Percentiles rank a stretch among this genome's conserved stretches.
phyloP scores from a whole-genome alignment of 2,797 vertebrate species.

The Liasis olivaceus region DNA sequence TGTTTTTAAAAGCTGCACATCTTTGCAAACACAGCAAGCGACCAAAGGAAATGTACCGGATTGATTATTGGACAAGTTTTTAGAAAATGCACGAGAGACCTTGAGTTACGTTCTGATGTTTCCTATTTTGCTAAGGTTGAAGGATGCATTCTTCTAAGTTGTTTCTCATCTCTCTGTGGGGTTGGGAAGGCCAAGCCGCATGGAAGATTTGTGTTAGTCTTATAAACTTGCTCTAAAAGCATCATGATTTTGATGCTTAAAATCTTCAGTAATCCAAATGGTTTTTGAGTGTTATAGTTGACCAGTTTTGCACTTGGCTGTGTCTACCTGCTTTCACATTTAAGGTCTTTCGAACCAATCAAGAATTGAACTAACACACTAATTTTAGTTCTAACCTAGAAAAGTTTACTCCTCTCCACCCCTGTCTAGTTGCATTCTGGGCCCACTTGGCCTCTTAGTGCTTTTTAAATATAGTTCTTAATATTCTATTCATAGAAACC shows the following conservation, averaged over 20 bases:
- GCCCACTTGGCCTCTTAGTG: slow-evolving; percentile 24
- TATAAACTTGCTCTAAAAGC: slow-evolving; percentile 23
- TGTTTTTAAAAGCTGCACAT: slow-evolving; percentile 34
- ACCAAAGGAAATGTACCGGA: slow-evolving; percentile 19
- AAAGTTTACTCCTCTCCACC: neutral
- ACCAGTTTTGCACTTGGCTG: slow-evolving; percentile 39
- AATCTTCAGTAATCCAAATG: neutral
- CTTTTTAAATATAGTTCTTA: slow-evolving; percentile 34
- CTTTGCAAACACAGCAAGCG: slow-evolving; percentile 34
- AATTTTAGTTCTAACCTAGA: slow-evolving; percentile 37
- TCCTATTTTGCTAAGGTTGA: neutral
- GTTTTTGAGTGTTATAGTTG: slow-evolving; percentile 17
- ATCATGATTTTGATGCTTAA: neutral
- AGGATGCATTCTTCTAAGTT: neutral
- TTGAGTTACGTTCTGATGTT: neutral
- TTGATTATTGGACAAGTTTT: slow-evolving; percentile 23
- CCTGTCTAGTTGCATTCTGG: slow-evolving; percentile 13
- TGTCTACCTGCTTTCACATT: slow-evolving; percentile 26
- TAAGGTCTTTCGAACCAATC: slow-evolving; percentile 21
- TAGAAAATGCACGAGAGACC: slow-evolving; percentile 17
- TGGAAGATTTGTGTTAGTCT: neutral
- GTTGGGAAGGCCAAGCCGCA: neutral
- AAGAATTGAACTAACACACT: slow-evolving; percentile 22
- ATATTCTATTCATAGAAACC: slow-evolving; percentile 25
- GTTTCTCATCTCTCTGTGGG: neutral